Evolutionary conservation across 2,888 invertebrate genomes (phyloP).

Genomic region (Pelosia muscerda): DNA sequence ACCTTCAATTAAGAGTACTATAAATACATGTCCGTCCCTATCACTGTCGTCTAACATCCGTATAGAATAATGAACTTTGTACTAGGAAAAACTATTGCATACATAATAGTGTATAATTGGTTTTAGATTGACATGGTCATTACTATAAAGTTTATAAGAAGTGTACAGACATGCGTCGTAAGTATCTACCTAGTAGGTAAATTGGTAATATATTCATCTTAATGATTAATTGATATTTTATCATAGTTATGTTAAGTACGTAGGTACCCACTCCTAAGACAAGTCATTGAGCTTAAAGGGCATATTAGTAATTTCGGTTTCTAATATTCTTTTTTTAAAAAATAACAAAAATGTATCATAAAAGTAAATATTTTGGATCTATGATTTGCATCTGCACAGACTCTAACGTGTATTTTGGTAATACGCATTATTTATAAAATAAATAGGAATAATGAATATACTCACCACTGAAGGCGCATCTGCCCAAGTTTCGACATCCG

Average conservation of each 20-base stretch:
- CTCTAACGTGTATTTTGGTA: conserved; percentile 72
- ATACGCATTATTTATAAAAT: not conserved
- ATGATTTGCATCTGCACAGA: not conserved
- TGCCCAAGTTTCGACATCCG: conserved; percentile 84
- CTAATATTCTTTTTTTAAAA: too few species aligned
- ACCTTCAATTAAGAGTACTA: conserved; percentile 69
- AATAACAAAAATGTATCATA: too few species aligned
- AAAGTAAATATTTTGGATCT: too few species aligned
- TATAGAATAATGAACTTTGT: conserved; percentile 75
- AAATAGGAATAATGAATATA: conserved; percentile 41
- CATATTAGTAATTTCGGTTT: too few species aligned
- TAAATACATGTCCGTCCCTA: conserved; percentile 72
- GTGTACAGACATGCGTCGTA: conserved; percentile 24
- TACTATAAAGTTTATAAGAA: too few species aligned
- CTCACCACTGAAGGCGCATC: conserved; percentile 89
- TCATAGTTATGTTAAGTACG: not conserved
- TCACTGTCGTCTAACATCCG: conserved; percentile 59
- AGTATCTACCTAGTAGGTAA: not conserved
- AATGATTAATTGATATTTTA: not conserved
- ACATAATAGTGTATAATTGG: conserved; percentile 59
- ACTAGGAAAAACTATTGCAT: conserved; percentile 62
- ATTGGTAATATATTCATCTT: conserved; percentile 59
- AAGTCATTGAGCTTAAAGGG: too few species aligned
- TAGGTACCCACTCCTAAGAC: too few species aligned
- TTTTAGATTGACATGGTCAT: too few species aligned